A percentile compares a stretch with the other conserved stretches of the same genome.
Conservation (phyloP, 2,113 vertebrate genomes). For the Urocolius indicus region DNA sequence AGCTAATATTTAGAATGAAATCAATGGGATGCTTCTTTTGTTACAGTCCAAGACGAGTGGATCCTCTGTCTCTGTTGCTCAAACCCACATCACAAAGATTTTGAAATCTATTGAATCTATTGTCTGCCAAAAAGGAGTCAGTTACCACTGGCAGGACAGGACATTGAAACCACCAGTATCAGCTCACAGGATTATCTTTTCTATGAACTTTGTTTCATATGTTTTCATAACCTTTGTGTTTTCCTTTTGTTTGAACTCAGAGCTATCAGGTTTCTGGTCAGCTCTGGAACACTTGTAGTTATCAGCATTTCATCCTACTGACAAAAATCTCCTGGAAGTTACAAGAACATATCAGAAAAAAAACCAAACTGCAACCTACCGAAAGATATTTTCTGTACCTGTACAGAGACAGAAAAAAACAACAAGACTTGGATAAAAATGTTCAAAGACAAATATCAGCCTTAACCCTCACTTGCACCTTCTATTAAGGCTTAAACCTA, state of each 20-base stretch:
- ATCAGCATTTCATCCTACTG: not conserved
- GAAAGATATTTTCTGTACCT: not conserved
- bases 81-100: not conserved
- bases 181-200: not conserved
- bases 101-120: not conserved
- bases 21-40: not conserved
- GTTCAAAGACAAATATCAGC: not conserved
- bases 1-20: not conserved
- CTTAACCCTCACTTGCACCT: conserved; percentile 23
- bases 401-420: not conserved
- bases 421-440: not conserved
- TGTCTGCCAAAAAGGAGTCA: not conserved
- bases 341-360: not conserved
- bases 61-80: not conserved
- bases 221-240: not conserved
- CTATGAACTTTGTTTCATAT: not conserved
- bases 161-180: not conserved
- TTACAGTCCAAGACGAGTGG: not conserved
- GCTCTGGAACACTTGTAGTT: not conserved
- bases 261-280: not conserved
- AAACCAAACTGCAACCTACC: not conserved
- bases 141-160: not conserved
- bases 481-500: conserved; percentile 25
- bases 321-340: not conserved
- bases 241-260: not conserved